Base-by-base conservation (phyloP, 2,113 vertebrate species). In the Lontra canadensis region DNA sequence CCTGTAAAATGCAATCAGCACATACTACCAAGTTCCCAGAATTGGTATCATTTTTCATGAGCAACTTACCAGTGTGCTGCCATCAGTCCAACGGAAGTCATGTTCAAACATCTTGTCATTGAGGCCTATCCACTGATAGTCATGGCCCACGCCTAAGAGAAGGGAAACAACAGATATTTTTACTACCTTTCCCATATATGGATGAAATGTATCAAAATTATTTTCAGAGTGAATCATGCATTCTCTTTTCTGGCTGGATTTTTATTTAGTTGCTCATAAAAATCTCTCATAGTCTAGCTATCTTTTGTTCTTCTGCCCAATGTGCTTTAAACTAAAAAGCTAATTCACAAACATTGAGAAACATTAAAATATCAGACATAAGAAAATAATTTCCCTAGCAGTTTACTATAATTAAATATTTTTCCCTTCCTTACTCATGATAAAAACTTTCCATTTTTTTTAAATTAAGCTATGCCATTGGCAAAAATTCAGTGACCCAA, bases 31-130 rank as follows among this genome's bases (percentile, higher is more conserved):
- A 14, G 20, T 25, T n/a, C n/a, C 34, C 17, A 57, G 57, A 21
- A 73, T 0, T 5, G 3, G 42, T 7, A 13, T 39, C 17, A n/a
- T 29, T 95, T 78, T 89, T 94, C 93, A 97, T 89, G 1, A 89
- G 87, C 96, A 86, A 98, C 99, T 99, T 99, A 99, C 99, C 99
- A 99, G 98, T 1, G 99, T 96, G 79, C 99, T 99, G 95, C 99
- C 99, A 97, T 99, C 99, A 9, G 99, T 99, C 99, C 99, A 99
- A 42, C 99, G 99, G 99, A 99, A 99, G 98, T 99, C 99, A 36
- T 98, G 99, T 98, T 99, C 99, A 98, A 99, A 99, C 99, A 99
- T 99, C 98, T 99, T 99, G 99, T 99, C 99, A 86, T 99, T 99
- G 93, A 99, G 99, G 71, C 99, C 99, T 76, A 99, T 99, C 99